Evolutionary conservation across 2,888 invertebrate species (phyloP).

Genomic region (Leptinotarsa tumamoca): DNA sequence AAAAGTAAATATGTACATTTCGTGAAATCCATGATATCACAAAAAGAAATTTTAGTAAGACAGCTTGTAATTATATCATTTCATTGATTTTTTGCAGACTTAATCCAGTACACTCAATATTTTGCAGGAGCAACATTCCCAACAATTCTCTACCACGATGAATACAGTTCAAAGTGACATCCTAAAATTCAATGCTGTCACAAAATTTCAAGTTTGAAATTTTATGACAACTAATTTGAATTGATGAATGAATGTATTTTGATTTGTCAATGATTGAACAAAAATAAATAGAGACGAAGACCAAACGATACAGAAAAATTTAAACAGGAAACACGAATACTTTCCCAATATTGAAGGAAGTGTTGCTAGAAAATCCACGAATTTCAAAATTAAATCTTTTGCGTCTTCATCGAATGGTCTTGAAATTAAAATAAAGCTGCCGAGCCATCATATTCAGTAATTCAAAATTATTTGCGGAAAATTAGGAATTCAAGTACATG

Average conservation of each 20-base stretch:
- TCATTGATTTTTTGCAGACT: background rate
- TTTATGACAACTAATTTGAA: background rate
- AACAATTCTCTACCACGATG: conserved; percentile 8
- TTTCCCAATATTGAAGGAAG: too few relatives aligned
- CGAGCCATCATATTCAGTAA: conserved; percentile 58
- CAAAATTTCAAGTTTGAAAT: background rate
- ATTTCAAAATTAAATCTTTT: background rate
- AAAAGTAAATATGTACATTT: background rate
- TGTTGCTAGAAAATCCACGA: too few relatives aligned
- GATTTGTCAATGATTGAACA: background rate
- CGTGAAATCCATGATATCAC: background rate
- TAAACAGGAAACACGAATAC: background rate
- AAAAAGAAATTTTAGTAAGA: background rate
- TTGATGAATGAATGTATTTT: conserved; percentile 2
- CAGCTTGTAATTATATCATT: background rate
- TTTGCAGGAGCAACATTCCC: conserved; percentile 19
- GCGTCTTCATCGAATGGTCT: background rate
- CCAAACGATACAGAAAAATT: conserved; percentile 4
- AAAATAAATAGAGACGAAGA: background rate
- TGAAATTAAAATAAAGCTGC: conserved; percentile 50
- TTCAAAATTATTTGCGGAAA: conserved; percentile 58
- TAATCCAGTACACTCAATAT: background rate
- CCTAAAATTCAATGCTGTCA: background rate
- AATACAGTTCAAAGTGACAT: conserved; percentile 16
- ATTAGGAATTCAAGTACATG: conserved; percentile 54